phyloP scores from a whole-genome alignment of 2,113 vertebrate species.

The Mormyrus iriodes region DNA sequence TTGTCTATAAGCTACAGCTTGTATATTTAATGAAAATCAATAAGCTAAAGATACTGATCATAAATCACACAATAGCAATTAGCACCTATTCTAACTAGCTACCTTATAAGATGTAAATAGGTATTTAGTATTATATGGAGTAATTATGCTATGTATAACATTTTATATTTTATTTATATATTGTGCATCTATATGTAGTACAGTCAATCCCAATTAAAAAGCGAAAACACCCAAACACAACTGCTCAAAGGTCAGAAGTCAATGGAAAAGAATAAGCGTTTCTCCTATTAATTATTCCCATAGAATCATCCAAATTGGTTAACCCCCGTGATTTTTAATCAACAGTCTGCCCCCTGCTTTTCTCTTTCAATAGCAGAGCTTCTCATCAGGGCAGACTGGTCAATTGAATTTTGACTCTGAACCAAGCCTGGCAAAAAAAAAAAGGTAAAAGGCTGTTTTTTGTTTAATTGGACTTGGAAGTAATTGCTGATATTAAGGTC shows the following conservation, averaged over 20 bases:
- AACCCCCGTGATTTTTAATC: conserved; percentile 34
- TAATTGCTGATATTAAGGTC: conserved; percentile 46
- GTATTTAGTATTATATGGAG: background rate
- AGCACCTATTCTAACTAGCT: background rate
- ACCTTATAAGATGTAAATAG: background rate
- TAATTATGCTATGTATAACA: background rate
- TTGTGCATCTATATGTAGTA: background rate
- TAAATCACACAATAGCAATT: background rate
- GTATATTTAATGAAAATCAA: conserved; percentile 5
- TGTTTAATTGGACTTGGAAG: conserved; percentile 46
- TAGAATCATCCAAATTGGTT: conserved; percentile 27
- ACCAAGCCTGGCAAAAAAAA: conserved; percentile 31
- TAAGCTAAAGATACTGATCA: background rate
- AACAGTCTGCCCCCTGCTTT: conserved; percentile 16
- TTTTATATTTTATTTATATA: background rate
- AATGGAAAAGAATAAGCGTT: conserved; percentile 16
- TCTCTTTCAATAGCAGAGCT: conserved; percentile 17
- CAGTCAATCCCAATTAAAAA: conserved; percentile 16
- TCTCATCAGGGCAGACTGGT: conserved; percentile 40
- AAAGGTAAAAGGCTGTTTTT: conserved; percentile 39
- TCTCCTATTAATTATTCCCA: conserved; percentile 26
- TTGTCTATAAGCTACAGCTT: background rate
- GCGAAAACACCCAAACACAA: background rate
- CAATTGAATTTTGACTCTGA: conserved; percentile 31
- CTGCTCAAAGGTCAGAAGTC: conserved; percentile 12